Conservation (phyloP, 2,888 invertebrate genomes). For the Scaptomyza caliginosa region DNA sequence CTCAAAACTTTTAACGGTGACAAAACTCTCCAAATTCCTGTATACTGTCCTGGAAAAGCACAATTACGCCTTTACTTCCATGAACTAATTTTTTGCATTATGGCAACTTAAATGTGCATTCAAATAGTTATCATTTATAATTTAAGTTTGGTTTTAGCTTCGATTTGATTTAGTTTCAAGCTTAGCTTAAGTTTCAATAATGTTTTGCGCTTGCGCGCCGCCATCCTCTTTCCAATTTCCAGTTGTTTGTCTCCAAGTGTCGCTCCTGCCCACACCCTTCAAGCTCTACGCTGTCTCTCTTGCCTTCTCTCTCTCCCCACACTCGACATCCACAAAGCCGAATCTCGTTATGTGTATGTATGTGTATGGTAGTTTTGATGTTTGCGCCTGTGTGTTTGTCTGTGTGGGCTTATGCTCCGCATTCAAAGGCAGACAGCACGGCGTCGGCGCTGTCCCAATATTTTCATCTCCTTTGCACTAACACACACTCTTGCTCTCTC, state of each 20-base stretch:
- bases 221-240: conserved; percentile 12
- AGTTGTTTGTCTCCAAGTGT: conserved; percentile 33
- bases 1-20: too few relatives aligned
- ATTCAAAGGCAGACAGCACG: conserved; percentile 77
- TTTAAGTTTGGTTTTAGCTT: too few relatives aligned
- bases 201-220: conserved; percentile 50
- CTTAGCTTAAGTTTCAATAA: conserved; percentile 14
- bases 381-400: conserved; percentile 17
- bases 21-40: too few relatives aligned
- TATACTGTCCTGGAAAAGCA: too few relatives aligned
- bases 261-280: conserved; percentile 2
- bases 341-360: conserved; percentile 5
- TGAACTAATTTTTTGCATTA: too few relatives aligned
- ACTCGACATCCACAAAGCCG: neutral
- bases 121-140: too few relatives aligned
- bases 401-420: conserved; percentile 67
- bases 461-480: conserved; percentile 1
- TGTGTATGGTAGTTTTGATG: conserved; percentile 6
- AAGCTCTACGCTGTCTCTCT: too few relatives aligned
- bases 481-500: neutral
- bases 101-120: too few relatives aligned
- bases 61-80: too few relatives aligned
- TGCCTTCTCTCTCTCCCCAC: neutral
- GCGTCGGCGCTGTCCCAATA: conserved; percentile 58
- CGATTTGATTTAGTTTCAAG: neutral